phyloP scores from a whole-genome alignment of 2,888 invertebrate genomes.

The Osedax frankpressi region DNA sequence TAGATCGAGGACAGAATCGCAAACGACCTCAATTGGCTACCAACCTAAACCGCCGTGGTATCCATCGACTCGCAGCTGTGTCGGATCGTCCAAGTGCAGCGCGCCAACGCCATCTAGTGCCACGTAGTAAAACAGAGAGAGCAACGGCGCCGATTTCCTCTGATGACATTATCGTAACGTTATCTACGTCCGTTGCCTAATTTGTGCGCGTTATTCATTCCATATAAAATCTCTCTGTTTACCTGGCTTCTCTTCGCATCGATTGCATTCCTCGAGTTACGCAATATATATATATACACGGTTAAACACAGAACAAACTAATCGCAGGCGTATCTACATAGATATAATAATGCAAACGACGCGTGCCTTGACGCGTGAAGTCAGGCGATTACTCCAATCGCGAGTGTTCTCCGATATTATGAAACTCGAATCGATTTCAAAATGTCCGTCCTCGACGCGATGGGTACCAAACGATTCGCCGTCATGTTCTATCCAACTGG shows the following conservation, averaged over 20 bases:
- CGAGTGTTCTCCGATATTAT: background rate
- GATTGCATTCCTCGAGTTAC: no score
- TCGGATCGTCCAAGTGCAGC: background rate
- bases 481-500: conserved; percentile 78
- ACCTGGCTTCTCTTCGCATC: no score
- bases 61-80: background rate
- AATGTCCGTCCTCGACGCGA: conserved; percentile 61
- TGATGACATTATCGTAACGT: background rate
- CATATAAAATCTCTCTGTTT: no score
- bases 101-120: background rate
- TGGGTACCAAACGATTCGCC: conserved; percentile 81
- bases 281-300: no score
- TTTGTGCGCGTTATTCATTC: no score
- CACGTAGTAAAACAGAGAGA: background rate
- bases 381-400: background rate
- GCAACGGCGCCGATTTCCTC: background rate
- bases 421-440: background rate
- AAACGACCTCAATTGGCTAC: no score
- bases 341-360: no score
- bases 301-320: no score
- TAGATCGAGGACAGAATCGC: no score
- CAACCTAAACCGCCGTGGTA: background rate
- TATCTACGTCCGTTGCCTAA: background rate
- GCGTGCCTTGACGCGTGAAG: no score
- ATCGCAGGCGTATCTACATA: no score